Percentiles rank a stretch among this genome's conserved stretches.
phyloP scores from a whole-genome alignment of 2,797 vertebrate species.

The Phoeniculus purpureus region DNA sequence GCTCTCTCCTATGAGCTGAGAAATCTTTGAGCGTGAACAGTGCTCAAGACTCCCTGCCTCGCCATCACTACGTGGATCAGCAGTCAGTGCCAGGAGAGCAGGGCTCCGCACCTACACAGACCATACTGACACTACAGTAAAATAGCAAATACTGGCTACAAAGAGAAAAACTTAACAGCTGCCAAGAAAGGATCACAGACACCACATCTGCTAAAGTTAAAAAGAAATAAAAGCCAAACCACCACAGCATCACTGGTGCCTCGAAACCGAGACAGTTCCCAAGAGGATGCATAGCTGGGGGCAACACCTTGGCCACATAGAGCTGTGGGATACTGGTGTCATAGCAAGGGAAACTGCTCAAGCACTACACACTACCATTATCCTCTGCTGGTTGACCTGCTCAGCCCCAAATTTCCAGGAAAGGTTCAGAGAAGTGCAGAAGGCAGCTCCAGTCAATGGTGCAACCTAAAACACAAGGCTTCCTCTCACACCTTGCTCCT shows the following conservation, averaged over 20 bases:
- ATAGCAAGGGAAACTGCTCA: neutral
- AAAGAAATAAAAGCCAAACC: neutral
- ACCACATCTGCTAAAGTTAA: neutral
- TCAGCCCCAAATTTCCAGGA: neutral
- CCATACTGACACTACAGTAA: neutral
- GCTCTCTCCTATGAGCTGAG: neutral
- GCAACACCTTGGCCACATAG: neutral
- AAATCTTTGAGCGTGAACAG: neutral
- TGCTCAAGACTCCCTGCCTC: neutral
- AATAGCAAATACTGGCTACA: neutral
- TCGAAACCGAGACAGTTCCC: neutral
- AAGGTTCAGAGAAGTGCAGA: neutral
- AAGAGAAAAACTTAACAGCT: neutral
- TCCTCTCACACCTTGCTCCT: neutral
- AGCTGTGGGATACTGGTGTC: neutral
- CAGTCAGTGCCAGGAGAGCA: neutral
- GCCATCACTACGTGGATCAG: neutral
- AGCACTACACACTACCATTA: neutral
- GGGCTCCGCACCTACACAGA: neutral
- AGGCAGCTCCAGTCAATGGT: neutral
- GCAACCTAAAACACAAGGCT: neutral
- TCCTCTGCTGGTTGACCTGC: conserved; percentile 13
- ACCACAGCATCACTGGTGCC: neutral
- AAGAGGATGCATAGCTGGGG: neutral
- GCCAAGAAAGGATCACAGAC: neutral